Conservation (phyloP, 2,797 vertebrate genomes). For the Galaxias olidus region DNA sequence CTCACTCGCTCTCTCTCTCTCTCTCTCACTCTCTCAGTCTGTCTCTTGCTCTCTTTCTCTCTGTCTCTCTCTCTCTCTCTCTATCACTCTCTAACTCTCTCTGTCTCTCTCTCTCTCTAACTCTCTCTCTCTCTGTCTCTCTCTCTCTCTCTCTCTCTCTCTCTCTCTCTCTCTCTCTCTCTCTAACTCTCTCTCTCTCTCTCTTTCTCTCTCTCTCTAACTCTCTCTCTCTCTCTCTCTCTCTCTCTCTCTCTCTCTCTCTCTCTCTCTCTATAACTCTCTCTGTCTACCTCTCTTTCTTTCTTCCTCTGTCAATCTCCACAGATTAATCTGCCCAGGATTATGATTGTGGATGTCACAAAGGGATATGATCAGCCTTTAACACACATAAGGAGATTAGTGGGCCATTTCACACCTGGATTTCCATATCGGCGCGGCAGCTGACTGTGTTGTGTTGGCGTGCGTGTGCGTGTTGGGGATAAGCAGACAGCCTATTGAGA, state of each 20-base stretch:
- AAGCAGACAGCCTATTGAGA: no score
- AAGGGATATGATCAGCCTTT: not conserved
- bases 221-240: conserved; percentile 2
- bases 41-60: not conserved
- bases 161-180: not conserved
- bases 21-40: no score
- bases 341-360: not conserved
- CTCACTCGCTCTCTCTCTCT: no score
- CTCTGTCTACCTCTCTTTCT: not conserved
- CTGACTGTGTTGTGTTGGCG: no score
- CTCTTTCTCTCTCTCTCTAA: not conserved
- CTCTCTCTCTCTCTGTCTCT: not conserved
- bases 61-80: not conserved
- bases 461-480: no score
- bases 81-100: not conserved
- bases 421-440: not conserved
- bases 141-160: conserved; percentile 5
- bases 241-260: conserved; percentile 5
- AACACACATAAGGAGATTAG: not conserved
- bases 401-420: not conserved
- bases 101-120: no score
- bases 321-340: conserved; percentile 1
- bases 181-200: not conserved
- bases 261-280: not conserved
- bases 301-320: conserved; percentile 2